These are phyloP conservation scores for Pipa parva DNA, from an alignment of 2,113 vertebrate genomes.

Conservation along the genomic window DNA sequence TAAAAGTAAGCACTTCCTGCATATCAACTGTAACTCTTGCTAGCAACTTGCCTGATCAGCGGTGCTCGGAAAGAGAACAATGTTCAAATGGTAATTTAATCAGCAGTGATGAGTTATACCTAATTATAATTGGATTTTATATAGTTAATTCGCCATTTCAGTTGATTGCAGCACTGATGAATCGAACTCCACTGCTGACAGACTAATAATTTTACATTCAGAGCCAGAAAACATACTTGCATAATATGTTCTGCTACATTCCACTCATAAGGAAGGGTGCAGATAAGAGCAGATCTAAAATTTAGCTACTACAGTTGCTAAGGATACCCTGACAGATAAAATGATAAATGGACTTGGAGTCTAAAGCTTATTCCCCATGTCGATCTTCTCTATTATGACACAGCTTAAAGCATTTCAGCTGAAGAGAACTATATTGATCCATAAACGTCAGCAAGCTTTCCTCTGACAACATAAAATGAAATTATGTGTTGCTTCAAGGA, in stretches of 20 bases:
- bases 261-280: neutral
- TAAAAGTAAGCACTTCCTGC: neutral
- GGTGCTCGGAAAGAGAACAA: slow-evolving; percentile 13
- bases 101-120: slow-evolving; percentile 29
- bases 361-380: slow-evolving; percentile 21
- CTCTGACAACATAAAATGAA: slow-evolving; percentile 39
- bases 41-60: slow-evolving; percentile 6
- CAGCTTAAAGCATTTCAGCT: slow-evolving; percentile 32
- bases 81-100: slow-evolving; percentile 39
- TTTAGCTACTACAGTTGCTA: slow-evolving; percentile 4
- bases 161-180: slow-evolving; percentile 36
- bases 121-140: slow-evolving; percentile 39
- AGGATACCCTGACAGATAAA: slow-evolving; percentile 14
- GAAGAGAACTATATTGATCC: slow-evolving; percentile 36
- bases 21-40: slow-evolving; percentile 11
- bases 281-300: slow-evolving; percentile 2
- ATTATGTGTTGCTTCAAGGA: slow-evolving; percentile 40
- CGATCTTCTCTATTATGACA: slow-evolving; percentile 31
- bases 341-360: slow-evolving; percentile 18
- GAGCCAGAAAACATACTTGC: slow-evolving; percentile 15
- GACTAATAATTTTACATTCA: slow-evolving; percentile 17
- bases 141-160: slow-evolving; percentile 26
- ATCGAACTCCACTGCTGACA: slow-evolving; percentile 15
- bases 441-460: slow-evolving; percentile 31
- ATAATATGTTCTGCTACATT: slow-evolving; percentile 1